Percentiles rank a stretch among this genome's conserved stretches.
phyloP scores from a whole-genome alignment of 2,113 vertebrate species.

The Pimephales promelas region DNA sequence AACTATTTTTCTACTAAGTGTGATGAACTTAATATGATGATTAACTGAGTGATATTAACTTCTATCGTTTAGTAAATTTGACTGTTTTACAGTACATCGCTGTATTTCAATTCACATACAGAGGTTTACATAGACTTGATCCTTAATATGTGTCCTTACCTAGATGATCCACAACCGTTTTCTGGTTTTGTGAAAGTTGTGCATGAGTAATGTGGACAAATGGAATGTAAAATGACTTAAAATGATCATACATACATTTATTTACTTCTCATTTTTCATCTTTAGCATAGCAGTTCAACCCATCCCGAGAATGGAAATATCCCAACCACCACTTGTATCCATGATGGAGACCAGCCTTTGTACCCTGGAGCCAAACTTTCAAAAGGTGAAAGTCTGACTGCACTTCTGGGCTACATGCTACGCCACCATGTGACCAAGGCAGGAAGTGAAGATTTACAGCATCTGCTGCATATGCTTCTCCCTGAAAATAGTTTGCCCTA shows the following conservation, averaged over 20 bases:
- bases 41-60: no score
- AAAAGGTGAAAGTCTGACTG: slow-evolving; percentile 6
- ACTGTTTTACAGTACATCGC: background rate
- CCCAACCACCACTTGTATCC: background rate
- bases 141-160: no score
- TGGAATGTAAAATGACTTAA: background rate
- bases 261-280: background rate
- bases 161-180: background rate
- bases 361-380: background rate
- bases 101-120: background rate
- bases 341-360: background rate
- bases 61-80: background rate
- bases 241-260: background rate
- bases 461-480: background rate
- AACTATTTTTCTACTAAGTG: background rate
- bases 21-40: no score
- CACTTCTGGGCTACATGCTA: slow-evolving; percentile 1
- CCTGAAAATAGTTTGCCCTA: background rate
- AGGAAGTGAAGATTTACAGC: background rate
- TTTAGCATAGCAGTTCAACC: background rate
- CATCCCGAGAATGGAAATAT: background rate
- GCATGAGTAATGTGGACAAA: background rate
- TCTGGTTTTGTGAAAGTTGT: background rate
- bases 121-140: no score
- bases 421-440: background rate